A percentile compares a stretch with the other conserved stretches of the same genome.
Evolutionary conservation across 2,797 vertebrate genomes (phyloP).

Genomic region (Sciurus carolinensis): DNA sequence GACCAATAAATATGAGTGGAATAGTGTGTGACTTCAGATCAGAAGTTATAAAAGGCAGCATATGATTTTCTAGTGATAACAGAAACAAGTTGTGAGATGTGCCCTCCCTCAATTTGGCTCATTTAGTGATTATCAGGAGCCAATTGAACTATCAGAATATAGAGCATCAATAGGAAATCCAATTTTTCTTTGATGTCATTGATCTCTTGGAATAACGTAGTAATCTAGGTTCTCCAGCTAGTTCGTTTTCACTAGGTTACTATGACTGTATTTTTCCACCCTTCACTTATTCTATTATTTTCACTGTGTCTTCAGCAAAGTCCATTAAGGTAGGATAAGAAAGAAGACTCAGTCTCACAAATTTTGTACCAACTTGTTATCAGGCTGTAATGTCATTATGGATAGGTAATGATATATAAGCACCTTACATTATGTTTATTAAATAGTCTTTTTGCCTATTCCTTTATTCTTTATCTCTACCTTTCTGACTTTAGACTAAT

Average conservation of each 20-base stretch:
- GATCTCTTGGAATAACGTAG: not conserved
- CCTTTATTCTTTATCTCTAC: not conserved
- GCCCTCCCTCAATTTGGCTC: not conserved
- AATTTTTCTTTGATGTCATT: not conserved
- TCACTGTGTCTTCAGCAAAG: not conserved
- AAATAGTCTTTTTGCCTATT: not conserved
- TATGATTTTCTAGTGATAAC: not conserved
- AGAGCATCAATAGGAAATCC: not conserved
- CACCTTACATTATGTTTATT: not conserved
- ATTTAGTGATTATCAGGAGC: not conserved
- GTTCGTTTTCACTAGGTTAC: not conserved
- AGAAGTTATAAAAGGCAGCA: not conserved
- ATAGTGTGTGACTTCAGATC: not conserved
- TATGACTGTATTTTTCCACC: not conserved
- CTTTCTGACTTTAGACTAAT: not conserved
- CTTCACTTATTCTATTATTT: not conserved
- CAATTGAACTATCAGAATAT: too few species aligned
- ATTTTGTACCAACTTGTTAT: not conserved
- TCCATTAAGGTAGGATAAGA: not conserved
- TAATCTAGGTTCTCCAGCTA: not conserved
- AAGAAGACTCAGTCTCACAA: not conserved
- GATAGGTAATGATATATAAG: not conserved
- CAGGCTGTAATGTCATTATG: not conserved
- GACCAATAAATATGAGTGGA: not conserved
- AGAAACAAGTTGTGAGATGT: not conserved